Evolutionary conservation across 2,113 vertebrate species (phyloP).

Genomic region (Meriones unguiculatus): DNA sequence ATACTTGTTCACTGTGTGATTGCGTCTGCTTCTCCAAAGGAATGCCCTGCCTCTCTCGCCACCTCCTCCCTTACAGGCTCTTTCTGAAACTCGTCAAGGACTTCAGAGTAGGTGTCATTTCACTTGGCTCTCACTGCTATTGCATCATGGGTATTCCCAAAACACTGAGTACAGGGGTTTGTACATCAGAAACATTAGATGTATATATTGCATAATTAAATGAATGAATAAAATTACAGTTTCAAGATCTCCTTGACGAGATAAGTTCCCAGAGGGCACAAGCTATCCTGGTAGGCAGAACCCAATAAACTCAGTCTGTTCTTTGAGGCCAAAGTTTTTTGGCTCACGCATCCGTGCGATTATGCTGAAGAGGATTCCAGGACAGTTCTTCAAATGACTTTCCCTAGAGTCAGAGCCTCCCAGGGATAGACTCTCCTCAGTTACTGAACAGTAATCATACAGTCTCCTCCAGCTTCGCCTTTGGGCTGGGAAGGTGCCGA

Average conservation of each 20-base stretch:
- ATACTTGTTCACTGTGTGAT: neutral
- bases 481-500: neutral
- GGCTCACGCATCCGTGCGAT: neutral
- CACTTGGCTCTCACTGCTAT: constrained; percentile 48
- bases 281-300: neutral
- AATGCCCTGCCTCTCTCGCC: neutral
- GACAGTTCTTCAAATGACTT: neutral
- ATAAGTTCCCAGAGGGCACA: neutral
- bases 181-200: neutral
- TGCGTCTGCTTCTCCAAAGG: neutral
- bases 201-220: constrained; percentile 43
- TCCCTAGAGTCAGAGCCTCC: neutral
- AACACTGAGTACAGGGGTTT: neutral
- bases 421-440: neutral
- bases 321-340: neutral
- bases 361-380: neutral
- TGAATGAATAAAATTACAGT: constrained; percentile 12
- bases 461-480: neutral
- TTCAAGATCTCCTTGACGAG: constrained; percentile 47
- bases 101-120: constrained; percentile 46
- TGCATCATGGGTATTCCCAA: constrained; percentile 54
- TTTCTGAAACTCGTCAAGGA: neutral
- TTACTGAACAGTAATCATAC: constrained; percentile 17
- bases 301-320: neutral
- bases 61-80: neutral